Evolutionary conservation across 2,888 invertebrate genomes (phyloP).

Genomic region (Meliscaeva auricollis): DNA sequence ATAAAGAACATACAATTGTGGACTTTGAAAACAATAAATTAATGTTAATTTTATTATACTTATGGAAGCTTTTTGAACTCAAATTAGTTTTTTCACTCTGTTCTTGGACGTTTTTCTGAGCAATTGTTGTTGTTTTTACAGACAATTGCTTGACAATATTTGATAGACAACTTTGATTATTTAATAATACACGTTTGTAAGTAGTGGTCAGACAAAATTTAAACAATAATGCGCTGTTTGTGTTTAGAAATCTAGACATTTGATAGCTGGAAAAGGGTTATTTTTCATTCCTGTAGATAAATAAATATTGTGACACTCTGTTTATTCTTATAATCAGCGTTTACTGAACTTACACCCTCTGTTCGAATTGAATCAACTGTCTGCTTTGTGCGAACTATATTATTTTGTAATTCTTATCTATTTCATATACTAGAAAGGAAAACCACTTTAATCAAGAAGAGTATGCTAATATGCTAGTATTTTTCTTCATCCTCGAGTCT

Average conservation of each 20-base stretch:
- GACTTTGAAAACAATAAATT: not conserved
- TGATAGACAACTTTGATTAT: constrained; percentile 3
- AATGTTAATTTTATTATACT: constrained; percentile 12
- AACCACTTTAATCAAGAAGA: constrained; percentile 20
- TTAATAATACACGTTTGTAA: constrained; percentile 17
- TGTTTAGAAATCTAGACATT: constrained; percentile 46
- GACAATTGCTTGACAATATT: constrained; percentile 21
- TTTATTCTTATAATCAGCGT: no score
- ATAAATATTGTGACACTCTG: no score
- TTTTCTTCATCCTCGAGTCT: constrained; percentile 1
- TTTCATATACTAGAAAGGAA: not conserved
- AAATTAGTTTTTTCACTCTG: not conserved
- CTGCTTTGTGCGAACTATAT: not conserved
- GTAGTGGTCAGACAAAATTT: constrained; percentile 15
- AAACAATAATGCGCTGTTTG: constrained; percentile 23
- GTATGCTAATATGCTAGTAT: not conserved
- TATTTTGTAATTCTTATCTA: constrained; percentile 11
- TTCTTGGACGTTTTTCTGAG: not conserved
- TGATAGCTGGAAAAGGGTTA: constrained; percentile 34
- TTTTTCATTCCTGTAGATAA: constrained; percentile 10
- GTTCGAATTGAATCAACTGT: not conserved
- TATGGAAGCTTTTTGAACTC: constrained; percentile 21
- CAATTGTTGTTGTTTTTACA: not conserved
- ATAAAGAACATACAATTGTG: not conserved
- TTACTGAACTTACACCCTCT: constrained; percentile 16